phyloP scores from a whole-genome alignment of 2,888 invertebrate species.

The Saturnia japonica region DNA sequence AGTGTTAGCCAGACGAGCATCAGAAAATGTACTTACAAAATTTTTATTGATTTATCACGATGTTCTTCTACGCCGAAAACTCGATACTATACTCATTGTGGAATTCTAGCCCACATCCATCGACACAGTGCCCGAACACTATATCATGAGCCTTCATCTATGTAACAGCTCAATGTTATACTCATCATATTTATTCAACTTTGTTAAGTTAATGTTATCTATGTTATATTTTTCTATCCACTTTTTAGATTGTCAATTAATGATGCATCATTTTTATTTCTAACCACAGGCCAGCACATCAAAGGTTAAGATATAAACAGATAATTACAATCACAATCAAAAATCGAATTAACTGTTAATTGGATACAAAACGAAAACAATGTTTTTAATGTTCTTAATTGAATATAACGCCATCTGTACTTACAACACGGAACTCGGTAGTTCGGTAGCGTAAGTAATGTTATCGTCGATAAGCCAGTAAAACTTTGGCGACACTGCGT shows the following conservation, averaged over 20 bases:
- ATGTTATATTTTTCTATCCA: background rate
- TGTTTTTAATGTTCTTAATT: conserved; percentile 2
- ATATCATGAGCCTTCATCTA: background rate
- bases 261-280: background rate
- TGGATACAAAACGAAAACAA: background rate
- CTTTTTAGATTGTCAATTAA: background rate
- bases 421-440: conserved; percentile 53
- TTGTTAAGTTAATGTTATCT: too few species aligned
- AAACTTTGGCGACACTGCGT: conserved; percentile 13
- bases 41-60: background rate
- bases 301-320: background rate
- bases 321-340: too few species aligned
- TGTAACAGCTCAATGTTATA: background rate
- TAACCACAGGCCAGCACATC: background rate
- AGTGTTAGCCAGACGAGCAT: background rate
- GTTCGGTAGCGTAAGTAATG: conserved; percentile 25
- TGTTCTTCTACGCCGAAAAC: background rate
- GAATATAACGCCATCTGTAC: conserved; percentile 64
- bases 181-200: background rate
- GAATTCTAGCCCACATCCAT: background rate
- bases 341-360: background rate
- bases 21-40: too few species aligned
- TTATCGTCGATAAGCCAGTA: conserved; percentile 13
- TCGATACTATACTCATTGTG: background rate
- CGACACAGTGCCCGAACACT: background rate